Base-by-base conservation (phyloP, 2,888 invertebrate species). In the Eudasyphora cyanicolor region DNA sequence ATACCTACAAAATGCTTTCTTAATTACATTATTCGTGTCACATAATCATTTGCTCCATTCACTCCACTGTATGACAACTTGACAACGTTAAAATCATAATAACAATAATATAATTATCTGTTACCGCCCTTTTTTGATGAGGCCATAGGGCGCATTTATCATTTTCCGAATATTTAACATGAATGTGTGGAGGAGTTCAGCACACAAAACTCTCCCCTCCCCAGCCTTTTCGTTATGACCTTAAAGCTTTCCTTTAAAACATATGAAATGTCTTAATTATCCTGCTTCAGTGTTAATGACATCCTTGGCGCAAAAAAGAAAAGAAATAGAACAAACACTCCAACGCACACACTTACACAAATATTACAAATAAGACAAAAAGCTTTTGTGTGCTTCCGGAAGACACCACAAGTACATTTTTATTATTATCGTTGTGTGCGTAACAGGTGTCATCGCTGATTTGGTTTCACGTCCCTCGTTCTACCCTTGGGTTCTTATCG, bases 401-500 rank as follows among this genome's bases (percentile, higher is more conserved):
- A 21, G 35, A 64, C n/a, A 62, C 17, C 19, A 19, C 17, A 29
- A 62, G 14, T 45, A 51, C 17, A 51, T 29, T 71, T 51, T 71
- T 54, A 35, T 32, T 17, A 7, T 57, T 54, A 35, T 32, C 29
- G 2, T 57, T 38, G 57, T 32, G 17, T 73, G 24, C 70, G 57
- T 38, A 82, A 79, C 79, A 79, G 75, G 67, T 76, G 49, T 32
- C n/a, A n/a, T n/a, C n/a, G n/a, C n/a, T n/a, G n/a, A n/a, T n/a
- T n/a, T n/a, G n/a, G n/a, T n/a, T n/a, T n/a, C n/a, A 21, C 27
- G 38, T 82, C 49, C 49, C 74, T 74, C 27, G 12, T 27, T 3
- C 45, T n/a, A 45, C n/a, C n/a, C 45, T 17, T n/a, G n/a, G n/a
- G n/a, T n/a, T n/a, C n/a, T n/a, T n/a, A n/a, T 12, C 29, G 1